Conservation (phyloP, 1,140 invertebrate species). For the Ectropis grisescens region DNA sequence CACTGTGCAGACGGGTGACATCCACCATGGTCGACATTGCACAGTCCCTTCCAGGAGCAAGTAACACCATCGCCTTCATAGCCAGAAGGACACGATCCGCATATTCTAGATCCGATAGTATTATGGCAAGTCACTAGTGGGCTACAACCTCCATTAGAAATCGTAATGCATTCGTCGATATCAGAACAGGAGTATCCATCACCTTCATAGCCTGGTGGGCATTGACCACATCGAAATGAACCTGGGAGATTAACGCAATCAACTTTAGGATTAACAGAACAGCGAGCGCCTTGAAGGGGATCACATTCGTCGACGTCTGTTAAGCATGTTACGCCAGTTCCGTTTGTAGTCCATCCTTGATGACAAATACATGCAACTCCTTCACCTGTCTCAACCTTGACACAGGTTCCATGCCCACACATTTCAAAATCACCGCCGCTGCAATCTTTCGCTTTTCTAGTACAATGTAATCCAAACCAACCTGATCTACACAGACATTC, state of each 20-base stretch:
- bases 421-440: slow-evolving; percentile 77
- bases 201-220: slow-evolving; percentile 87
- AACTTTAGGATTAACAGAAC: slow-evolving; percentile 85
- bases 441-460: slow-evolving; percentile 80
- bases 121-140: slow-evolving; percentile 90
- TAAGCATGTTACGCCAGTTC: slow-evolving; percentile 76
- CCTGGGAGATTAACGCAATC: slow-evolving; percentile 90
- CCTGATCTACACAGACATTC: slow-evolving; percentile 83
- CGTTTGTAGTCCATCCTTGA: slow-evolving; percentile 87
- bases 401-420: slow-evolving; percentile 90
- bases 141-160: slow-evolving; percentile 92
- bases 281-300: slow-evolving; percentile 73
- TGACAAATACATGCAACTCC: slow-evolving; percentile 85
- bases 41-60: slow-evolving; percentile 80
- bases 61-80: slow-evolving; percentile 85
- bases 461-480: slow-evolving; percentile 89
- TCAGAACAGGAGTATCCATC: slow-evolving; percentile 90
- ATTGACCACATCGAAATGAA: slow-evolving; percentile 86
- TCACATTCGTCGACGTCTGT: slow-evolving; percentile 91
- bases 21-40: slow-evolving; percentile 82
- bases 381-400: slow-evolving; percentile 72
- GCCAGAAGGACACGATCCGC: slow-evolving; percentile 89
- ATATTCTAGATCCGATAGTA: slow-evolving; percentile 85
- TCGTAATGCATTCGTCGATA: slow-evolving; percentile 85
- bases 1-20: slow-evolving; percentile 89